Conservation (phyloP, 35 echinoderm and acorn worm species). For the Ophioderma brevispina region DNA sequence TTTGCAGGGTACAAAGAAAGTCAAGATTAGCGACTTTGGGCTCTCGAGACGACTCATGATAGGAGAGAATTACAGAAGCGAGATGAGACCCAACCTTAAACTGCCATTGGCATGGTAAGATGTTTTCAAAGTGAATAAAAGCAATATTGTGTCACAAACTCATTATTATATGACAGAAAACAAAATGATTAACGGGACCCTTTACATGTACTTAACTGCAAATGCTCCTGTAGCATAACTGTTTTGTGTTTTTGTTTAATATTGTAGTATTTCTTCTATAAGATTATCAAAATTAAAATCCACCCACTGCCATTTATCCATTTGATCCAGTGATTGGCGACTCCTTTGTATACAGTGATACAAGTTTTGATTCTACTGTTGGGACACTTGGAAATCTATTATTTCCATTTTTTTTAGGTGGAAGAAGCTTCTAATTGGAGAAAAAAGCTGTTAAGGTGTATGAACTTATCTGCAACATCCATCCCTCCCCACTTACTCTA, state of each 20-base stretch:
- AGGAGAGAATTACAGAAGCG: conserved; percentile 90
- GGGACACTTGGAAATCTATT: no score
- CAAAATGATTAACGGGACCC: no score
- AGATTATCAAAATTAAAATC: not conserved
- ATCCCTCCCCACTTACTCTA: no score
- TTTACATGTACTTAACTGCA: no score
- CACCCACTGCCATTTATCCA: not conserved
- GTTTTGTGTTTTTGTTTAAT: not conserved
- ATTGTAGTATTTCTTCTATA: not conserved
- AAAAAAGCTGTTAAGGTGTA: no score
- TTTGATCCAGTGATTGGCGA: no score
- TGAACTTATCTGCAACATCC: no score
- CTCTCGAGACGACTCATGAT: conserved; percentile 85
- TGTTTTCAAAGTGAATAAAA: not conserved
- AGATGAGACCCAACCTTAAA: conserved; percentile 87
- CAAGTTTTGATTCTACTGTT: no score
- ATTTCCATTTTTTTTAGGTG: no score
- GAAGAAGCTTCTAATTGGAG: no score
- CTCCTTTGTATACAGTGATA: no score
- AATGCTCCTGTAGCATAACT: not conserved
- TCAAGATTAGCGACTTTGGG: conserved; percentile 99
- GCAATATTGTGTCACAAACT: not conserved
- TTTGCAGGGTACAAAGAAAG: conserved; percentile 76
- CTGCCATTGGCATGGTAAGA: conserved; percentile 97
- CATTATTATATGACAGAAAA: not conserved